These are phyloP conservation scores for Stenchaetothrips biformis DNA, from an alignment of 2,888 invertebrate genomes.

Conservation along the genomic window DNA sequence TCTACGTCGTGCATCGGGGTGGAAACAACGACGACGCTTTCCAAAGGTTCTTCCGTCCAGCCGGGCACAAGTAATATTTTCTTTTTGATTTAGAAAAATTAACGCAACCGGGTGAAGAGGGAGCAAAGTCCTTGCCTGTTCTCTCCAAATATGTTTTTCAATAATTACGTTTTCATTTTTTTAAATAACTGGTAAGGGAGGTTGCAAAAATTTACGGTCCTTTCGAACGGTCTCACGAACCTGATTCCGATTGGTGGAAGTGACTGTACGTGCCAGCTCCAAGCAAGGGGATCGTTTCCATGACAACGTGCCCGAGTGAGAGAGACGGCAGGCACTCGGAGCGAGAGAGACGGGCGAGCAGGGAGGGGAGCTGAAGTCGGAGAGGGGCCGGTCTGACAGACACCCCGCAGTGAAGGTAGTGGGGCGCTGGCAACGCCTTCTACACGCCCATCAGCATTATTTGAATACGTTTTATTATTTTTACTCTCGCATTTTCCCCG, in stretches of 20 bases:
- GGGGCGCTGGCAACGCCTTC: neutral
- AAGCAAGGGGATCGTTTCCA: constrained; percentile 3
- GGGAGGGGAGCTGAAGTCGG: neutral
- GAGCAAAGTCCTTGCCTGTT: too few species aligned
- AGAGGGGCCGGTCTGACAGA: neutral
- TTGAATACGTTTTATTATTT: neutral
- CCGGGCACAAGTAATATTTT: too few species aligned
- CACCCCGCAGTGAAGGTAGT: neutral
- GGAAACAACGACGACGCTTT: neutral
- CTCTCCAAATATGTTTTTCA: too few species aligned
- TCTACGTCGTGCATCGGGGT: neutral
- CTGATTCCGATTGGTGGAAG: constrained; percentile 1
- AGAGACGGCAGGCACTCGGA: neutral
- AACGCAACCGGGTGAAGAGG: too few species aligned
- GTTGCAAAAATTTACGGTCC: too few species aligned
- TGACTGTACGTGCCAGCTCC: constrained; percentile 1
- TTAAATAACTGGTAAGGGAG: too few species aligned
- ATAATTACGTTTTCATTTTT: too few species aligned
- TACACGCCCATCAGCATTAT: constrained; percentile 6
- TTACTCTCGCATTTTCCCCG: too few species aligned
- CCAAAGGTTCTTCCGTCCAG: too few species aligned
- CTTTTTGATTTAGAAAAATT: too few species aligned
- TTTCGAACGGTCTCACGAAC: too few species aligned
- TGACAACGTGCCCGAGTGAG: neutral
- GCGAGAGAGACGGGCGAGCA: neutral